Evolutionary conservation across 2,797 vertebrate genomes (phyloP), one percentile per base, ranked within the genome.

Genomic region (Lutjanus argentimaculatus): DNA sequence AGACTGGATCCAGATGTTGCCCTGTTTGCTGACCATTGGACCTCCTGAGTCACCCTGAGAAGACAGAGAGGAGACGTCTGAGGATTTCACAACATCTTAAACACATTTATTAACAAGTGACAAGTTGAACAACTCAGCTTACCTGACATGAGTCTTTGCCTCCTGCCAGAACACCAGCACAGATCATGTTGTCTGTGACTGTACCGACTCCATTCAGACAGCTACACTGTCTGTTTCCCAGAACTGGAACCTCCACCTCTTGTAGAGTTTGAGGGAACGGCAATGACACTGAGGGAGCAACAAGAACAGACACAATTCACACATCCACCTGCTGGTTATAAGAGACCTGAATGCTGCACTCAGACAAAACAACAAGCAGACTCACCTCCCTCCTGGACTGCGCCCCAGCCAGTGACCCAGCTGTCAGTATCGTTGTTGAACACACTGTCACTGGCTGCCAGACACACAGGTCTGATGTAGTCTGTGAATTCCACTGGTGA

Each of bases 391-490:
- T 90, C 88, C 6, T 14, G 9, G 25, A 91, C 59, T 4, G 65
- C 0, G 0, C 92, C 92, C 89, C 90, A 95, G 64, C 93, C 93
- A 64, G 93, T 92, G 22, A 92, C 86, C 93, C 91, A 93, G 83
- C 69, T 61, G 4, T 72, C 57, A 15, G 82, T 88, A 1, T 86
- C 93, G 2, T 21, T 84, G 72, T 81, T 75, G 85, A 95, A 93
- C 71, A 80, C 79, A 72, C 93, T 94, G 36, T 21, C 66, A 62
- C 59, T 71, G 6, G 81, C 92, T 86, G 96, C 96, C 73, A 97
- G 90, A 87, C 95, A 97, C 74, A 96, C 91, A 1, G 96, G 96
- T 61, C 89, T 91, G 84, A 96, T 92, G 70, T 84, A 88, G 70
- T 94, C 91, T 25, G 93, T 93, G 85, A 95, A 96, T 4, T 0